Evolutionary conservation across 2,113 vertebrate species (phyloP), one percentile per base, ranked within the genome.

Genomic region (Cryptotis parvus): DNA sequence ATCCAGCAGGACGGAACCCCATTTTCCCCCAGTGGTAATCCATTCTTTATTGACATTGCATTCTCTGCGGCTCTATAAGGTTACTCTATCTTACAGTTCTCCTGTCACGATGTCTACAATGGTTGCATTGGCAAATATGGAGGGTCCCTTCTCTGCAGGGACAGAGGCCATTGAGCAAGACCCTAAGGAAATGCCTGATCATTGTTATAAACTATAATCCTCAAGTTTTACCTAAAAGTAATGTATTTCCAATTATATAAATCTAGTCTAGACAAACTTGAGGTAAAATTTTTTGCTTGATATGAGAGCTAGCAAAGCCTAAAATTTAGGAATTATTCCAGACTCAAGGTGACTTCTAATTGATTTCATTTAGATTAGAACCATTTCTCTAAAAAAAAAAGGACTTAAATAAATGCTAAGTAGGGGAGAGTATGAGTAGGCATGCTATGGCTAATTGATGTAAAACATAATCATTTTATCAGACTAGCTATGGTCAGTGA

Each of bases 381-480:
- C 27, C 55, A 93, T 35, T 95, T 93, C n/a, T 90, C 91, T 7
- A 68, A 27, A 80, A 82, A n/a, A 91, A 94, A 94, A 94, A 84
- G 81, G 91, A 83, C 58, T 74, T 88, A 31, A 90, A 89, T 93
- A 87, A 95, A 96, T 79, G 75, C 22, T 96, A 96, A 96, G 45
- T 90, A 95, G 86, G 35, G 73, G 37, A 86, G 6, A 65, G 41
- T 84, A 92, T 96, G 93, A 86, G 33, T 84, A 96, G 85, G 43
- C 96, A 96, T 93, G 95, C 70, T 91, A 70, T 58, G 45, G 37
- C 73, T 95, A 94, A 96, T 88, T 94, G 68, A 93, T 95, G 68
- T 37, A 45, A 94, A 91, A 88, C 49, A 61, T 70, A 95, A 87
- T 95, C 20, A 86, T 94, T 96, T 96, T 92, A 84, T 95, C 86